Conservation (phyloP, 2,113 vertebrate genomes). For the Platycercus adscitus region DNA sequence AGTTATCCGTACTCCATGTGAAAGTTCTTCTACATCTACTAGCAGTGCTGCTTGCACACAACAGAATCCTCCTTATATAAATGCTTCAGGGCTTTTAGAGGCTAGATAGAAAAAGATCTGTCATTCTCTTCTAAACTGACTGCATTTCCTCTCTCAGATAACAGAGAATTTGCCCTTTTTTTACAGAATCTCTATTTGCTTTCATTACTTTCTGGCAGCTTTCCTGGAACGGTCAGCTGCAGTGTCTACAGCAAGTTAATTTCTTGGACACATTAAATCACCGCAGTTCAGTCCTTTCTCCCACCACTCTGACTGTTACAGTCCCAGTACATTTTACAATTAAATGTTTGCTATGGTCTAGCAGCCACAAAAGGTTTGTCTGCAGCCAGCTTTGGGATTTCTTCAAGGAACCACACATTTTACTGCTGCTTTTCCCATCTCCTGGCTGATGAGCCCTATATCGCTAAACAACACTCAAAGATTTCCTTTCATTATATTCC, state of each 20-base stretch:
- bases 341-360: background rate
- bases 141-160: slow-evolving; percentile 6
- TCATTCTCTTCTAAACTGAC: slow-evolving; percentile 1
- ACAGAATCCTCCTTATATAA: slow-evolving; percentile 11
- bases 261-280: slow-evolving; percentile 2
- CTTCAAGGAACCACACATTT: background rate
- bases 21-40: background rate
- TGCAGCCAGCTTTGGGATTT: background rate
- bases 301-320: background rate
- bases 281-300: background rate
- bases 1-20: background rate
- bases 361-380: background rate
- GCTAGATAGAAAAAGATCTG: slow-evolving; percentile 19
- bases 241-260: background rate
- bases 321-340: background rate
- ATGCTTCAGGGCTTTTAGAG: slow-evolving; percentile 2
- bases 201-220: slow-evolving; percentile 17
- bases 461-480: background rate
- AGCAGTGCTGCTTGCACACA: background rate
- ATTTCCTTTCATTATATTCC: background rate
- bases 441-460: background rate
- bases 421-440: background rate
- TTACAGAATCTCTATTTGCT: slow-evolving; percentile 5
- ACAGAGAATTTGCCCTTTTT: background rate
- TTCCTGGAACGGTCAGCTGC: slow-evolving; percentile 14